Conservation (phyloP, 1,140 invertebrate genomes). For the Pseudomyrmex sp. region DNA sequence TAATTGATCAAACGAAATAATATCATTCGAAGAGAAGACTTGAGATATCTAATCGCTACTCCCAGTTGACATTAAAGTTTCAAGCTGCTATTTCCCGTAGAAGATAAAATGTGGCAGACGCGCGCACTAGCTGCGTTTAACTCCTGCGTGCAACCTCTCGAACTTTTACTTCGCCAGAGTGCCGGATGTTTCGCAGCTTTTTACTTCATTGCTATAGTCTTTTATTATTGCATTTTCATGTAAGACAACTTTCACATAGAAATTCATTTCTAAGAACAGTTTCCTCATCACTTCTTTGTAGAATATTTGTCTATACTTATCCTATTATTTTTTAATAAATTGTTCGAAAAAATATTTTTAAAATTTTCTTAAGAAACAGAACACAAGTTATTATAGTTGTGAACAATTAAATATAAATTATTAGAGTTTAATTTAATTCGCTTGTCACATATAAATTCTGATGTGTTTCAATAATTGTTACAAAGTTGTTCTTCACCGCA, state of each 20-base stretch:
- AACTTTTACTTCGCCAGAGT: conserved; percentile 28
- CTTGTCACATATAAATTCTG: too few relatives aligned
- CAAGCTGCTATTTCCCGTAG: conserved; percentile 34
- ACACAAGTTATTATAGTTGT: too few relatives aligned
- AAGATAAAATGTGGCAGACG: conserved; percentile 31
- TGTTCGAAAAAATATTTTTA: neutral
- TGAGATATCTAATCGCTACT: conserved; percentile 28
- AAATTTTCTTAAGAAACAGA: neutral
- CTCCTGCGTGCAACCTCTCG: neutral
- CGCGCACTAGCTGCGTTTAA: conserved; percentile 34
- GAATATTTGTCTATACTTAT: too few relatives aligned
- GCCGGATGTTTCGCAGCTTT: conserved; percentile 32
- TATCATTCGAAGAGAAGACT: conserved; percentile 12
- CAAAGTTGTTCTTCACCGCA: neutral
- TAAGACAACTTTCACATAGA: neutral
- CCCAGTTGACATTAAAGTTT: conserved; percentile 33
- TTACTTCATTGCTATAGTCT: neutral
- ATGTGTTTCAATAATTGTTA: neutral
- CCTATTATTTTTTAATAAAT: too few relatives aligned
- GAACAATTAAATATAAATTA: too few relatives aligned
- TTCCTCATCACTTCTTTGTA: too few relatives aligned
- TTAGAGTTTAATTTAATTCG: too few relatives aligned
- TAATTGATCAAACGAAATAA: conserved; percentile 6
- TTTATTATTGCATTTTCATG: neutral
- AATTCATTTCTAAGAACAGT: neutral